Percentiles rank a stretch among this genome's conserved stretches.
Evolutionary conservation across 2,888 invertebrate species (phyloP).

Genomic region (Gortyna flavago): DNA sequence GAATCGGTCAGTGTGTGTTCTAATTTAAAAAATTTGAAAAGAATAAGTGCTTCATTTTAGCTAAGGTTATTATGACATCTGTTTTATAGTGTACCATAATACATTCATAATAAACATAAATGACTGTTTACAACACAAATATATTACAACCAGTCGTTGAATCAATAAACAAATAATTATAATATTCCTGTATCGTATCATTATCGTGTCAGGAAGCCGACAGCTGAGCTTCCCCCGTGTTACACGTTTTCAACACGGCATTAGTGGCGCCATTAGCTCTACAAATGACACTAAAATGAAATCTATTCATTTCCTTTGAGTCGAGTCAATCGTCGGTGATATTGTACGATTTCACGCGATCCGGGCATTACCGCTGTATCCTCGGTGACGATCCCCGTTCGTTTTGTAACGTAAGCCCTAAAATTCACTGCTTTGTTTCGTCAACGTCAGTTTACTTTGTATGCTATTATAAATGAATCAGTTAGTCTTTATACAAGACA

Average conservation of each 20-base stretch:
- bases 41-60: not conserved
- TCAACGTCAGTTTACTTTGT: constrained; percentile 44
- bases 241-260: constrained; percentile 79
- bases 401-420: constrained; percentile 67
- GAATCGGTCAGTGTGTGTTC: constrained; percentile 8
- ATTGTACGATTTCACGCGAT: constrained; percentile 89
- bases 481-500: constrained; percentile 9
- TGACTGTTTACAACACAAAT: constrained; percentile 25
- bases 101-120: constrained; percentile 14
- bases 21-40: constrained; percentile 25
- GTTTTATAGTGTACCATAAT: constrained; percentile 7
- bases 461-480: constrained; percentile 53
- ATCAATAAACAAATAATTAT: constrained; percentile 63
- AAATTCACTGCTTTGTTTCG: constrained; percentile 60
- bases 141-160: constrained; percentile 34
- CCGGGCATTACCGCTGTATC: constrained; percentile 81
- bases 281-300: constrained; percentile 90
- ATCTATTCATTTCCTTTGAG: constrained; percentile 90
- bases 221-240: constrained; percentile 71
- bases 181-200: constrained; percentile 66
- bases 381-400: constrained; percentile 69
- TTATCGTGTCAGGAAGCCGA: constrained; percentile 76
- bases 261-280: constrained; percentile 88
- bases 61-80: constrained; percentile 22
- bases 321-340: constrained; percentile 87